Evolutionary conservation across 2,113 vertebrate genomes (phyloP).

Genomic region (Phylloscopus whistleri): DNA sequence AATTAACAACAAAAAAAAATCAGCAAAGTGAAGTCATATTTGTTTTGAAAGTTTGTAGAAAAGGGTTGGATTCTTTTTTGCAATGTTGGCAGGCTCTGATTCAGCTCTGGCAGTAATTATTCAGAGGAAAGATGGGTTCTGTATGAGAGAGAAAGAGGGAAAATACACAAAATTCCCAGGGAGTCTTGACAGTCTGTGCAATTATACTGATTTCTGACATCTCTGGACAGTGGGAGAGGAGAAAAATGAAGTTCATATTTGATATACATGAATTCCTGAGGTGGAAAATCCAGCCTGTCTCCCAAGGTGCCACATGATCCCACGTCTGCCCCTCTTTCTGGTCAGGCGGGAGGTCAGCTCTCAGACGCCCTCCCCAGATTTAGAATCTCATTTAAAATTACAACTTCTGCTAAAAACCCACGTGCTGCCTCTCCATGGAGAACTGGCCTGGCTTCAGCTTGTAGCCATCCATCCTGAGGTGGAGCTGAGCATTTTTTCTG

Average conservation of each 20-base stretch:
- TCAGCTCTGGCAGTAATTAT: constrained; percentile 42
- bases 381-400: background rate
- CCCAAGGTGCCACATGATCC: background rate
- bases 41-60: constrained; percentile 20
- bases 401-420: background rate
- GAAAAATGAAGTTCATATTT: background rate
- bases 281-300: background rate
- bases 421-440: background rate
- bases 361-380: background rate
- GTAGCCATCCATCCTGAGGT: background rate
- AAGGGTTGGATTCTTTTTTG: constrained; percentile 3
- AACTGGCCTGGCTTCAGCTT: background rate
- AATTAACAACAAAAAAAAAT: background rate
- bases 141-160: background rate
- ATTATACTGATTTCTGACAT: constrained; percentile 38
- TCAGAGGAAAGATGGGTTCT: background rate
- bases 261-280: background rate
- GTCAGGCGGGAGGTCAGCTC: background rate
- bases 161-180: constrained; percentile 9
- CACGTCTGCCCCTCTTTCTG: background rate
- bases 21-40: constrained; percentile 5
- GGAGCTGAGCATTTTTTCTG: background rate
- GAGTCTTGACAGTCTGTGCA: constrained; percentile 9
- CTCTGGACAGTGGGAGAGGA: constrained; percentile 20
- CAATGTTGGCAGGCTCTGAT: constrained; percentile 2